phyloP scores from a whole-genome alignment of 92 coral and sea anemone genomes.

The Palythoa caribaeorum region DNA sequence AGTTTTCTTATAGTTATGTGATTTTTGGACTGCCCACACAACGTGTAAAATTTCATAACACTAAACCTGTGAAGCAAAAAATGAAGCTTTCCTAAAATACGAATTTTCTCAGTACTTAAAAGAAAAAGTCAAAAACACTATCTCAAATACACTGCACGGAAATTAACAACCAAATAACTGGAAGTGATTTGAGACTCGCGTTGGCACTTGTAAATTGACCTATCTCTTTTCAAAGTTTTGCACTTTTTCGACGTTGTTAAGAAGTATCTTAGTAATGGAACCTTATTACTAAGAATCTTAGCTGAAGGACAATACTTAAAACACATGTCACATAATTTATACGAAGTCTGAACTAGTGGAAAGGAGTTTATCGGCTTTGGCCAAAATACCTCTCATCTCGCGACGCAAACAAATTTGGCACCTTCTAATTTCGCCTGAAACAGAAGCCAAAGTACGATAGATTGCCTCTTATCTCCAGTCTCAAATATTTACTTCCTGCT shows the following conservation, averaged over 20 bases:
- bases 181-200: slow-evolving; percentile 39
- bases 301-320: slow-evolving; percentile 36
- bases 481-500: slow-evolving; percentile 83
- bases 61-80: neutral
- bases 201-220: slow-evolving; percentile 40
- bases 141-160: slow-evolving; percentile 34
- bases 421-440: slow-evolving; percentile 36
- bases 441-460: slow-evolving; percentile 43
- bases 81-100: neutral
- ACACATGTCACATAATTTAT: slow-evolving; percentile 78
- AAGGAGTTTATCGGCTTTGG: neutral
- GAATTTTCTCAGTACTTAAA: slow-evolving; percentile 3
- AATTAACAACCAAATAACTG: slow-evolving; percentile 52
- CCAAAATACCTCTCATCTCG: neutral
- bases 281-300: slow-evolving; percentile 39
- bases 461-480: slow-evolving; percentile 73
- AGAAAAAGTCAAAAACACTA: slow-evolving; percentile 23
- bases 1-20: neutral
- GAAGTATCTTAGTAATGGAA: slow-evolving; percentile 45
- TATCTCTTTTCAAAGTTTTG: slow-evolving; percentile 53
- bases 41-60: neutral
- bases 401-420: slow-evolving; percentile 19
- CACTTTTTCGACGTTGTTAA: slow-evolving; percentile 45
- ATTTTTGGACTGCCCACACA: neutral
- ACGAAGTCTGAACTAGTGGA: slow-evolving; percentile 51